These are phyloP conservation scores for Nasonovia ribisnigri DNA, from an alignment of 2,888 invertebrate species.

Conservation along the genomic window DNA sequence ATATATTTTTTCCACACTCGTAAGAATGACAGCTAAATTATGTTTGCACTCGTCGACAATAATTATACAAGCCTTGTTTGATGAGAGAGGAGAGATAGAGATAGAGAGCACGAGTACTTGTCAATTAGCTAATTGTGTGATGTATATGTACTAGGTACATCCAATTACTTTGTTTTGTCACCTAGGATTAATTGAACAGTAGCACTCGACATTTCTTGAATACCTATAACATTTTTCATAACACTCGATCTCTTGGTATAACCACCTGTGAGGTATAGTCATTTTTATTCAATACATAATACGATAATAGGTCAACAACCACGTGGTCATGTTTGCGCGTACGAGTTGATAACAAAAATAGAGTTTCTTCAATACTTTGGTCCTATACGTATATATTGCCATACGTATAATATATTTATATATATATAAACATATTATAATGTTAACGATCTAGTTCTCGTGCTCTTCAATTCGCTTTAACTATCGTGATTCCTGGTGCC, in stretches of 20 bases:
- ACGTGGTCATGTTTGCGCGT: not conserved
- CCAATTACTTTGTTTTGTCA: not conserved
- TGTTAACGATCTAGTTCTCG: not conserved
- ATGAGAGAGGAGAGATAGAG: not conserved
- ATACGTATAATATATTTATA: not conserved
- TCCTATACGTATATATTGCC: not conserved
- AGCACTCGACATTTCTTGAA: not conserved
- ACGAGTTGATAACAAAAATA: not conserved
- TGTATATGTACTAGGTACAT: not conserved
- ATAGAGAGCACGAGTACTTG: not conserved
- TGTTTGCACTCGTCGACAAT: not conserved
- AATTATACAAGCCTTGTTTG: not conserved
- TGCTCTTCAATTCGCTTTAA: not conserved
- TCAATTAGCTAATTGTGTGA: not conserved
- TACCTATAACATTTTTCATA: no score
- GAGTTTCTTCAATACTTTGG: not conserved
- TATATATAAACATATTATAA: not conserved
- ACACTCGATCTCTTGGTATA: no score
- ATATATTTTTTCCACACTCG: not conserved
- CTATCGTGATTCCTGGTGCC: not conserved
- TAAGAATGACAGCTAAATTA: not conserved
- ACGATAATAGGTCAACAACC: not conserved
- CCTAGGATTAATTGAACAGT: not conserved
- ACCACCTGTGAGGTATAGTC: not conserved
- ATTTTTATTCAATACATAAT: not conserved